Evolutionary conservation across 2,797 vertebrate genomes (phyloP).

Genomic region (Pseudopleuronectes americanus): DNA sequence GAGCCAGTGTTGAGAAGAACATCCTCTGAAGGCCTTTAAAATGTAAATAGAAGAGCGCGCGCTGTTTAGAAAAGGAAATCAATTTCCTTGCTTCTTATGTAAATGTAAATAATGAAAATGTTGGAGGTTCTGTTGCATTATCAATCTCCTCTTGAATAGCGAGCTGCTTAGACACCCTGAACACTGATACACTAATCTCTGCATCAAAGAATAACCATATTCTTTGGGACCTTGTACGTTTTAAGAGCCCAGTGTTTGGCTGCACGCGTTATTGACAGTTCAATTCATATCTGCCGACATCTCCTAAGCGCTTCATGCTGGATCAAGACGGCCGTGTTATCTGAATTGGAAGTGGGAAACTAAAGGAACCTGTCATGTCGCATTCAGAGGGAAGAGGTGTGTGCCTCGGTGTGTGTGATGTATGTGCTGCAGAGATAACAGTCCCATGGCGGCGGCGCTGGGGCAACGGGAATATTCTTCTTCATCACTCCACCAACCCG

Average conservation of each 20-base stretch:
- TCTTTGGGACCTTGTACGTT: slow-evolving; percentile 62
- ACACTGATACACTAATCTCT: slow-evolving; percentile 74
- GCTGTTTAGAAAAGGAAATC: slow-evolving; percentile 69
- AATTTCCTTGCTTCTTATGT: slow-evolving; percentile 75
- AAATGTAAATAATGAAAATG: slow-evolving; percentile 75
- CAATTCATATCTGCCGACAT: slow-evolving; percentile 81
- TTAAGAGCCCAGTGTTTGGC: slow-evolving; percentile 64
- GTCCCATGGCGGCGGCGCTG: slow-evolving; percentile 59
- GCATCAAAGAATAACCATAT: slow-evolving; percentile 71
- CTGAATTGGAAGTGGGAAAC: slow-evolving; percentile 75
- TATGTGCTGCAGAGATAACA: slow-evolving; percentile 77
- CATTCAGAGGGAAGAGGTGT: slow-evolving; percentile 76
- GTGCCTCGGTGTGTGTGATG: slow-evolving; percentile 71
- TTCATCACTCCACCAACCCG: slow-evolving; percentile 63
- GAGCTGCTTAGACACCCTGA: slow-evolving; percentile 44
- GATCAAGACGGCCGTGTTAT: slow-evolving; percentile 74
- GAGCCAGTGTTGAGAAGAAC: slow-evolving; percentile 18
- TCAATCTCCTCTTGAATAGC: slow-evolving; percentile 68
- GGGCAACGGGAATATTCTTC: slow-evolving; percentile 70
- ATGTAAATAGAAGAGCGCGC: slow-evolving; percentile 63
- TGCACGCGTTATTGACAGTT: slow-evolving; percentile 74
- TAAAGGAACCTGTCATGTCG: slow-evolving; percentile 80
- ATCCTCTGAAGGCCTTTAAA: slow-evolving; percentile 48
- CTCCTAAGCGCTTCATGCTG: slow-evolving; percentile 73
- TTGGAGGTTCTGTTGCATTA: slow-evolving; percentile 59